Conservation (phyloP, 2,113 vertebrate species). For the Chlorodrepanis virens region DNA sequence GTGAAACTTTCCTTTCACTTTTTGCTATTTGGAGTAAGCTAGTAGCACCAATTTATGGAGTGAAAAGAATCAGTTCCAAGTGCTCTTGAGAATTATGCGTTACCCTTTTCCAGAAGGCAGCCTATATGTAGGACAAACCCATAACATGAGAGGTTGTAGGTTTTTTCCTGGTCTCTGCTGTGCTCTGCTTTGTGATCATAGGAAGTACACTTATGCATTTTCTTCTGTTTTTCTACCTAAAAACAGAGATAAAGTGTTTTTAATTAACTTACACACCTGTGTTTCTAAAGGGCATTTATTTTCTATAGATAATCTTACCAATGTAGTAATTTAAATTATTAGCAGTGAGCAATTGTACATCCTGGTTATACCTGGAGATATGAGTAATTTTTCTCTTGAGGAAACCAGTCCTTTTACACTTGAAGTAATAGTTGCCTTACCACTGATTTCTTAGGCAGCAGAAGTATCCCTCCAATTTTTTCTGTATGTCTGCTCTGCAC, state of each 20-base stretch:
- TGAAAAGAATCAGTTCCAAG: background rate
- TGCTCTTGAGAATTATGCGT: background rate
- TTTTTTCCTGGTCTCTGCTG: background rate
- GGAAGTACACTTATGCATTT: accelerated
- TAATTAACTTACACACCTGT: background rate
- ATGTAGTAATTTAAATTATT: background rate
- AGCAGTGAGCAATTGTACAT: background rate
- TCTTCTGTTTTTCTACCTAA: background rate
- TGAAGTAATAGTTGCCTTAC: background rate
- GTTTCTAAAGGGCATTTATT: background rate
- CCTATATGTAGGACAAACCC: background rate
- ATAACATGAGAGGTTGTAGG: background rate
- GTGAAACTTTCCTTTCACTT: background rate
- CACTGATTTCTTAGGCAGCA: background rate
- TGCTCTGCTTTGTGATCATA: background rate
- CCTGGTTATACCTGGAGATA: background rate
- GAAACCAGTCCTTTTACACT: background rate
- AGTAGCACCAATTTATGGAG: background rate
- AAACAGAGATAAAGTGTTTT: background rate
- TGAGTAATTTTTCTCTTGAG: background rate
- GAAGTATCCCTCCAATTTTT: background rate
- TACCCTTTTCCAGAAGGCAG: background rate
- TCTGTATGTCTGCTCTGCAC: background rate
- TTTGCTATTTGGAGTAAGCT: background rate
- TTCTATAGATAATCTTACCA: background rate